Percentiles rank a stretch among this genome's conserved stretches.
phyloP scores from a whole-genome alignment of 2,113 vertebrate species.

The Nesogale talazaci region DNA sequence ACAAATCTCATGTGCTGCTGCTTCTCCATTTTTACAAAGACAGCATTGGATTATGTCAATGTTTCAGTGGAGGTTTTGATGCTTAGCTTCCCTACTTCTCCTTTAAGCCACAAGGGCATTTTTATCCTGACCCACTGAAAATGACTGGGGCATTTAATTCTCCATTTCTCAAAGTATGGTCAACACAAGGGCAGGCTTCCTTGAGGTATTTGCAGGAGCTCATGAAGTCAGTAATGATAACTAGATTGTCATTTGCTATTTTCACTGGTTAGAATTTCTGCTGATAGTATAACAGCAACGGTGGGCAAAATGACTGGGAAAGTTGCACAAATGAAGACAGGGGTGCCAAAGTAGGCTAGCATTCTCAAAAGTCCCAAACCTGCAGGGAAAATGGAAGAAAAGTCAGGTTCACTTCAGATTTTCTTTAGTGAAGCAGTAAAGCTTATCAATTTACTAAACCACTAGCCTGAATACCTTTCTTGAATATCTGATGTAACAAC shows the following conservation, averaged over 20 bases:
- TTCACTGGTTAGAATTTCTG: not conserved
- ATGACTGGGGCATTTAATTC: not conserved
- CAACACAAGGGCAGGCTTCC: not conserved
- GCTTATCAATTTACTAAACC: not conserved
- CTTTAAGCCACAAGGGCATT: not conserved
- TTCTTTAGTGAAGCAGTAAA: not conserved
- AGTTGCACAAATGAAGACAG: not conserved
- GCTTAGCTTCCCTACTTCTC: not conserved
- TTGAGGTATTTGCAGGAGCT: not conserved
- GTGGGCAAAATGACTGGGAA: not conserved
- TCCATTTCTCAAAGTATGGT: not conserved
- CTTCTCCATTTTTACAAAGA: not conserved
- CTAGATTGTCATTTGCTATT: not conserved
- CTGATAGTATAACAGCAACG: not conserved
- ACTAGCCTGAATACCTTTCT: not conserved
- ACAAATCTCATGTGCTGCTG: not conserved
- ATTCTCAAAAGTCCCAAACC: not conserved
- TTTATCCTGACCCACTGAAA: not conserved
- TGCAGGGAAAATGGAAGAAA: not conserved
- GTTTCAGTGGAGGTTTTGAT: not conserved
- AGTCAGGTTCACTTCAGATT: not conserved
- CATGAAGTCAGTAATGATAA: slow-evolving; percentile 5
- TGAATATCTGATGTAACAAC: not conserved
- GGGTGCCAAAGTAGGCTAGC: not conserved
- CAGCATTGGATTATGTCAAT: not conserved